Base-by-base conservation (phyloP, 2,888 invertebrate genomes). In the Brenthis hecate region DNA sequence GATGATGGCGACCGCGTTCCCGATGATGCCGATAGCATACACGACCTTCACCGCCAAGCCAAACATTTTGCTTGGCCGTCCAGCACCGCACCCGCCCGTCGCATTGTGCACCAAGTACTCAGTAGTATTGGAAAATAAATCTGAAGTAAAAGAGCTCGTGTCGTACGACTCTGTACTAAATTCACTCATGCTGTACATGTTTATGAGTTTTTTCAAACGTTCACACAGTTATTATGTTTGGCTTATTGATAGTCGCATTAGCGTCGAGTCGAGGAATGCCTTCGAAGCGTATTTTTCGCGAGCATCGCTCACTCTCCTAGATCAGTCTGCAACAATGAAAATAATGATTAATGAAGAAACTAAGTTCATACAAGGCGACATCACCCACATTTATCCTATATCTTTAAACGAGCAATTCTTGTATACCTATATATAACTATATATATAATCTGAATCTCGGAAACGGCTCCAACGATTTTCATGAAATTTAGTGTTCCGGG, bases 1-100 rank as follows among this genome's bases (percentile, higher is more conserved):
- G 65, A 95, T 88, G 64, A 98, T 93, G 6, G 97, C 97, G n/a
- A 95, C 93, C 13, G 95, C 91, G 80, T 97, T 97, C 5, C 97
- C 97, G 36, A 95, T 76, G 50, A 96, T 95, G 1, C 97, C 97
- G 19, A 95, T 85, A 4, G 94, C 83, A 78, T 95, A 96, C 75
- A 93, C 94, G 69, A 94, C 84, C 56, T 94, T 94, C 19, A 94
- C 82, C 2, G 94, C 73, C 48, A 83, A 61, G n/a, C 76, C 66
- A 60, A 89, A 80, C 68, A 78, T 71, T 57, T 61, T 74, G 8
- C 73, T 72, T 23, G 70, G 66, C 23, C 58, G n/a, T 56, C 43
- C 56, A 6, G 54, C 1, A 11, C 19, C 55, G 8, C 74, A 71
- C 4, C 64, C 67, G 23, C 76, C 78, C 3, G 77, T 74, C 4